Base-by-base conservation (phyloP, 2,797 vertebrate genomes). In the Antrozous pallidus region DNA sequence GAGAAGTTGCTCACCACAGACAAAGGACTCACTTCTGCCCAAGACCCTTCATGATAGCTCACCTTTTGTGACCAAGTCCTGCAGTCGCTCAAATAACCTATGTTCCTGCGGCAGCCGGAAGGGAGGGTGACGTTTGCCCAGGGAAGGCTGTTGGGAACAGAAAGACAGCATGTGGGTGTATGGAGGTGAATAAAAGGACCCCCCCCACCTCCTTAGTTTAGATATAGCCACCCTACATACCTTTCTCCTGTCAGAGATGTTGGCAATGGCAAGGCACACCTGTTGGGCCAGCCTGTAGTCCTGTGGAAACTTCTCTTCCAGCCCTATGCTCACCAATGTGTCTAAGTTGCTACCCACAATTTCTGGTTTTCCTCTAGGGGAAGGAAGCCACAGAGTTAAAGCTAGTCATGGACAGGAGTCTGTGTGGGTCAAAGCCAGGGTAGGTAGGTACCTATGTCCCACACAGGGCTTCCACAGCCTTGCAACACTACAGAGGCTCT, bases 321-420 rank as follows among this genome's bases (percentile, higher is more conserved):
- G 98, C n/a, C 99, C 99, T 51, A 98, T 98, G 2, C 98, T 98
- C 94, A 99, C 99, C 95, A 99, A 98, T 3, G 99, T 98, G 85
- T 99, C 99, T 98, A 99, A 97, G 97, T 99, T 99, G 98, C 99
- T 99, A 18, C 99, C 99, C 71, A 99, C 98, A 94, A 99, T 99
- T 97, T 99, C 99, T 90, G 99, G 98, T 94, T 99, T 99, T 80
- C 99, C 98, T 93, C 99, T 99, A 73, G 70, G 63, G 87, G 89
- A 93, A 45, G 49, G n/a, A 97, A 97, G 70, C 9, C 90, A 3
- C 2, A 11, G 10, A 13, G 9, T 92, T 71, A 82, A 67, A 78
- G 56, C 38, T 8, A 40, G 28, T n/a, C 38, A 69, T 3, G 3
- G 40, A 63, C 16, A 47, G 26, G 40, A 56, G 33, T 83, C 31